These are phyloP conservation scores for Pipra filicauda DNA, from an alignment of 2,113 vertebrate genomes.

Conservation along the genomic window DNA sequence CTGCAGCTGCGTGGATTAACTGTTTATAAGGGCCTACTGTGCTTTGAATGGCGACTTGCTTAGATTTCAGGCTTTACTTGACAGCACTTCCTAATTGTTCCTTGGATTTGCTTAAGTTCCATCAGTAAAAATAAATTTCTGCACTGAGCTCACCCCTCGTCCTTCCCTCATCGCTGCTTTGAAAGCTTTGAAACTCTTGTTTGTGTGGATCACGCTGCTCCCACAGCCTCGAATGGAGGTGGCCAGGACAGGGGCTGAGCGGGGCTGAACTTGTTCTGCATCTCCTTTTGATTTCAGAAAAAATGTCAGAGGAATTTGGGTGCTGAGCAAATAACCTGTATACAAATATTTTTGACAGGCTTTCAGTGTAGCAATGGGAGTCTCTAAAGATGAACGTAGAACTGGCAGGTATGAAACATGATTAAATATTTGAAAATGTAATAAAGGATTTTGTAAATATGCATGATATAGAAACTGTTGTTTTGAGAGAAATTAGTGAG, in stretches of 20 bases:
- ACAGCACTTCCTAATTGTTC: conserved; percentile 76
- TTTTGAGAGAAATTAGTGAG: conserved; percentile 1
- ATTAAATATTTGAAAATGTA: neutral
- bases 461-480: neutral
- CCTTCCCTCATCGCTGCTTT: neutral
- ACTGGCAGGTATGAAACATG: neutral
- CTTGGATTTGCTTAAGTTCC: conserved; percentile 60
- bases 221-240: neutral
- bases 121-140: conserved; percentile 74
- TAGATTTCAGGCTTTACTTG: conserved; percentile 71
- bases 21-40: conserved; percentile 75
- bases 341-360: neutral
- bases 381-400: neutral
- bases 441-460: neutral
- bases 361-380: neutral
- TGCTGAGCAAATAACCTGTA: neutral
- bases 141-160: conserved; percentile 37
- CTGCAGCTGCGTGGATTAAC: conserved; percentile 71
- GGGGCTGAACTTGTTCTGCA: neutral
- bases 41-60: conserved; percentile 71
- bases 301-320: neutral
- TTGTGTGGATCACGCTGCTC: neutral
- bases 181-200: neutral
- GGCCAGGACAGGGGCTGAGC: neutral
- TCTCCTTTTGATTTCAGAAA: neutral